These are phyloP conservation scores for Beaufortia kweichowensis DNA, from an alignment of 2,113 vertebrate genomes.

Conservation along the genomic window DNA sequence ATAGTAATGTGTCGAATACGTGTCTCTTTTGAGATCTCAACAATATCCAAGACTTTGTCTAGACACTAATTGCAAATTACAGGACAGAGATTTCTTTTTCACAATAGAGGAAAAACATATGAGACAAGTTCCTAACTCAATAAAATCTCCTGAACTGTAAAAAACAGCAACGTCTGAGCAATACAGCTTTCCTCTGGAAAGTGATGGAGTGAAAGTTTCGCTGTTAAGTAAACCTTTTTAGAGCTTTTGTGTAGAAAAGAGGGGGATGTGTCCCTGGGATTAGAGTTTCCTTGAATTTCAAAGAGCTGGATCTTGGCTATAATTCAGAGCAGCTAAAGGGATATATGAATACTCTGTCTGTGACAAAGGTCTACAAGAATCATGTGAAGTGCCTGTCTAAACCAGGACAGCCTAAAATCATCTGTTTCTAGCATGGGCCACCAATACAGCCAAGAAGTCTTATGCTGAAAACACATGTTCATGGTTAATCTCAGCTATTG, in stretches of 20 bases:
- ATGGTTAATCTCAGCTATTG: constrained; percentile 34
- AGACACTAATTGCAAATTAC: too few species aligned
- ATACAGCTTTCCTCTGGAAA: too few species aligned
- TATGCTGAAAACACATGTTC: constrained; percentile 51
- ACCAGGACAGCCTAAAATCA: constrained; percentile 39
- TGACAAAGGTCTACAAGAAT: constrained; percentile 45
- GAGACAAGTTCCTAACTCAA: too few species aligned
- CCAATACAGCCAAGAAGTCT: constrained; percentile 50
- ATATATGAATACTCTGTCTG: constrained; percentile 53
- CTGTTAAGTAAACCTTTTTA: constrained; percentile 23
- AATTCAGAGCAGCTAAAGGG: constrained; percentile 46
- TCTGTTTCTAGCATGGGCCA: constrained; percentile 40
- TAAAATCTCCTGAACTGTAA: too few species aligned
- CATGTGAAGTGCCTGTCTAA: constrained; percentile 26
- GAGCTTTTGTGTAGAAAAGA: background rate
- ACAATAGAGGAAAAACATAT: too few species aligned
- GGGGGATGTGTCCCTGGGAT: constrained; percentile 36
- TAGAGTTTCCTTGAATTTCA: constrained; percentile 49
- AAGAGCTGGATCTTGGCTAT: constrained; percentile 52
- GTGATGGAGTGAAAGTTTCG: constrained; percentile 3
- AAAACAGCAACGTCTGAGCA: too few species aligned
- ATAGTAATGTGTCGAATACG: too few species aligned
- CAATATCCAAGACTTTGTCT: too few species aligned
- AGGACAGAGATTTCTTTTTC: too few species aligned
- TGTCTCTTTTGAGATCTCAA: too few species aligned